These are phyloP conservation scores for Hyla sarda DNA, from an alignment of 2,113 vertebrate genomes.

Conservation along the genomic window DNA sequence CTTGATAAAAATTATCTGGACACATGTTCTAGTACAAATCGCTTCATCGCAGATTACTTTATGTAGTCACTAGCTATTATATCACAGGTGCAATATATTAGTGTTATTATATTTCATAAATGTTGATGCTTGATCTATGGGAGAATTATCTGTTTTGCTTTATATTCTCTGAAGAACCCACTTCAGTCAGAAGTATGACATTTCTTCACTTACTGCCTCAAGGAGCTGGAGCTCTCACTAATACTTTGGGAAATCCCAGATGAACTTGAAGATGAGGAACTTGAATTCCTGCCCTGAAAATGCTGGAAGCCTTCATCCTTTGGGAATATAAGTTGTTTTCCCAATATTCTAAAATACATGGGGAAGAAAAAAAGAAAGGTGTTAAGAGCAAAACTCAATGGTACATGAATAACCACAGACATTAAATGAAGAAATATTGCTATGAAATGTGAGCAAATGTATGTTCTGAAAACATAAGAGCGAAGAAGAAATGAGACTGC, in stretches of 20 bases:
- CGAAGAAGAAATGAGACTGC: too few species aligned
- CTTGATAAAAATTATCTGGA: neutral
- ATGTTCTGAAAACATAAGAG: too few species aligned
- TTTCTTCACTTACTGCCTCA: conserved; percentile 73
- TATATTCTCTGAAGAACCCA: neutral
- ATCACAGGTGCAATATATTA: neutral
- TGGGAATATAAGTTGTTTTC: conserved; percentile 75
- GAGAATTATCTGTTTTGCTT: neutral
- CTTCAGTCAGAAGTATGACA: neutral
- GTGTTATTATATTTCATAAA: neutral
- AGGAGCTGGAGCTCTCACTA: conserved; percentile 57
- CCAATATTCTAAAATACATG: conserved; percentile 73
- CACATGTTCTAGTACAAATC: neutral
- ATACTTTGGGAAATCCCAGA: conserved; percentile 36
- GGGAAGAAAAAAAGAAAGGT: neutral
- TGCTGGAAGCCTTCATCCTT: conserved; percentile 80
- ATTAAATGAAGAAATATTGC: neutral
- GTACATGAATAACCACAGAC: neutral
- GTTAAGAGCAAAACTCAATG: neutral
- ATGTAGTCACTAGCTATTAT: neutral
- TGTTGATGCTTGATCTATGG: neutral
- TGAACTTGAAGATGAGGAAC: neutral
- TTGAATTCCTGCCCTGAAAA: conserved; percentile 65
- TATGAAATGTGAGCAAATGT: neutral
- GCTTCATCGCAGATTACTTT: neutral